phyloP scores from a whole-genome alignment of 1,140 invertebrate species.

The Ladona fulva region DNA sequence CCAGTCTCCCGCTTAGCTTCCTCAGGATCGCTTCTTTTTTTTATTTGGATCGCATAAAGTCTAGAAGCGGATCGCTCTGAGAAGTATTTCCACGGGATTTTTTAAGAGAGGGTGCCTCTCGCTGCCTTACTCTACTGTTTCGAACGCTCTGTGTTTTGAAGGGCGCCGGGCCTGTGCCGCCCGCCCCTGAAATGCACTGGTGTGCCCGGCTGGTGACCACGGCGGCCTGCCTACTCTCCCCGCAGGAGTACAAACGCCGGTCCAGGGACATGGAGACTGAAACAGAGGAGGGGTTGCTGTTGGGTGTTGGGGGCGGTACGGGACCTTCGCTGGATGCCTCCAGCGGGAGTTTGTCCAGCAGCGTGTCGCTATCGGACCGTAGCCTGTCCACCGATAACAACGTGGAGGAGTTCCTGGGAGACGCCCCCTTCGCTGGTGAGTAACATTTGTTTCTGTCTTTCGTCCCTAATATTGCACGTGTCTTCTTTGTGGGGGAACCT shows the following conservation, averaged over 20 bases:
- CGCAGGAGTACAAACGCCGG: constrained; percentile 64
- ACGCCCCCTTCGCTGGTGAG: constrained; percentile 79
- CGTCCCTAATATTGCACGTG: no score
- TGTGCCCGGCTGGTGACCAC: constrained; percentile 1
- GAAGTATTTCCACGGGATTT: no score
- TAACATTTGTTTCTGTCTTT: constrained; percentile 21
- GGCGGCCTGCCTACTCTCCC: neutral
- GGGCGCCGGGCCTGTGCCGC: neutral
- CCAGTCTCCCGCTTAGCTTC: no score
- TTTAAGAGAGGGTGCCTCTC: no score
- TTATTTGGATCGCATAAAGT: no score
- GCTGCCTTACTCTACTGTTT: no score
- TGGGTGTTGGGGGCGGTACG: constrained; percentile 44
- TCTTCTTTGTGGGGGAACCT: no score
- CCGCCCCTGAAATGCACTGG: neutral
- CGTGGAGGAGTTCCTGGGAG: constrained; percentile 75
- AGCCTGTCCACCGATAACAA: constrained; percentile 71
- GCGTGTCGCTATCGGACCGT: constrained; percentile 60
- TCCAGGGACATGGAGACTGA: constrained; percentile 72
- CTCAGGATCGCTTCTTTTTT: no score
- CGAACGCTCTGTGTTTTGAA: neutral
- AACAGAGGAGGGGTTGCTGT: constrained; percentile 53
- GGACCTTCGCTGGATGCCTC: constrained; percentile 33
- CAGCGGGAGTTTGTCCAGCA: constrained; percentile 50
- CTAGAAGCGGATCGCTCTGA: no score